Evolutionary conservation across 1,140 invertebrate species (phyloP).

Genomic region (Phenacoccus solenopsis): DNA sequence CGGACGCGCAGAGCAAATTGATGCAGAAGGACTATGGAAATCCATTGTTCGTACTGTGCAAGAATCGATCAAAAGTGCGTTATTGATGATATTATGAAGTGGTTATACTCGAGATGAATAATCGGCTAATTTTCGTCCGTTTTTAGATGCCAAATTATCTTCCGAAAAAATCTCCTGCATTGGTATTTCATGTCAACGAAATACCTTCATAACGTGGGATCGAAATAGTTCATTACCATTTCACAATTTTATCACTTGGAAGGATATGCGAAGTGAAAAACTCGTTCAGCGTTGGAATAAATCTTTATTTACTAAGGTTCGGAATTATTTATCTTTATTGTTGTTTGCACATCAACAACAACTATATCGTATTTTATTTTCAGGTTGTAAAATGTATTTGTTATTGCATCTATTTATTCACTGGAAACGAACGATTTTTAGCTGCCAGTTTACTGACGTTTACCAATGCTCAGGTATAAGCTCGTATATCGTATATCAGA

Average conservation of each 20-base stretch:
- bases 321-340: neutral
- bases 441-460: slow-evolving; percentile 65
- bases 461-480: slow-evolving; percentile 61
- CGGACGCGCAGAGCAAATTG: neutral
- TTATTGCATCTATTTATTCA: slow-evolving; percentile 56
- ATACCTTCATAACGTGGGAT: slow-evolving; percentile 83
- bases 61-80: neutral
- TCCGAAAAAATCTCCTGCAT: slow-evolving; percentile 54
- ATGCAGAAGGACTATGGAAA: neutral
- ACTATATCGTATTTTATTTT: slow-evolving; percentile 25
- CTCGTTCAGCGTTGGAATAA: slow-evolving; percentile 76
- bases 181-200: slow-evolving; percentile 76
- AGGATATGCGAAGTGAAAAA: slow-evolving; percentile 69
- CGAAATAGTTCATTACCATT: slow-evolving; percentile 62
- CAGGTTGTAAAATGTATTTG: slow-evolving; percentile 45
- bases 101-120: too few relatives aligned
- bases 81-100: too few relatives aligned
- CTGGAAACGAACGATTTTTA: slow-evolving; percentile 63
- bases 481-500: neutral
- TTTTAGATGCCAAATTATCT: slow-evolving; percentile 46
- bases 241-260: slow-evolving; percentile 95
- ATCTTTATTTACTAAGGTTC: slow-evolving; percentile 59
- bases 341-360: neutral
- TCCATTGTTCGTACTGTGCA: neutral
- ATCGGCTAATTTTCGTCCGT: slow-evolving; percentile 31